Percentiles rank a stretch among this genome's conserved stretches.
Conservation (phyloP, 2,888 invertebrate species). For the Andrena fulva region DNA sequence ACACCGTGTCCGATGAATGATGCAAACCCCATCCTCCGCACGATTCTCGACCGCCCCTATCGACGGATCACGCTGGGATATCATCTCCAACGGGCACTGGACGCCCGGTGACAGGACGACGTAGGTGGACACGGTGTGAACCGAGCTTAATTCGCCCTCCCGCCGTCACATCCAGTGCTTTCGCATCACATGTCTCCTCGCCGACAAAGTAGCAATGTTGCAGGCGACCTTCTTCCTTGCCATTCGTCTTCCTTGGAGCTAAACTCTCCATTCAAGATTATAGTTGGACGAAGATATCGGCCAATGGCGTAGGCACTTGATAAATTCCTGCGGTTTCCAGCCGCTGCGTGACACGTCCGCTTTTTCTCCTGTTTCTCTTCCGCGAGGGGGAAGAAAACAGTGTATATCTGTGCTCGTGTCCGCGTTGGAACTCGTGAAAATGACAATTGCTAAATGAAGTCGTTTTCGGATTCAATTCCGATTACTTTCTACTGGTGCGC, state of each 20-base stretch:
- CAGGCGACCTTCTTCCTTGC: constrained; percentile 39
- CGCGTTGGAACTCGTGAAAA: too few relatives aligned
- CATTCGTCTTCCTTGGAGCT: constrained; percentile 60
- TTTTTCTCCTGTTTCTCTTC: too few relatives aligned
- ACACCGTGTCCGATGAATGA: background rate
- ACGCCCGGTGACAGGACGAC: background rate
- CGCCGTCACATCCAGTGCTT: constrained; percentile 44
- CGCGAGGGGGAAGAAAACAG: too few relatives aligned
- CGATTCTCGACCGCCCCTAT: background rate
- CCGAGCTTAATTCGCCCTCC: constrained; percentile 41
- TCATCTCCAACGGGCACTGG: too few relatives aligned
- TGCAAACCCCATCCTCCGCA: background rate
- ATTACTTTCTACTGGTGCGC: too few relatives aligned
- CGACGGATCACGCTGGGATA: background rate
- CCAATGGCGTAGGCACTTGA: constrained; percentile 44
- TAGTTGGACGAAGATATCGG: constrained; percentile 43
- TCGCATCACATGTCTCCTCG: constrained; percentile 56
- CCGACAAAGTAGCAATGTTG: constrained; percentile 69
- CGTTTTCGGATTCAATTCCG: too few relatives aligned
- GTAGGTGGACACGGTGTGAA: constrained; percentile 5
- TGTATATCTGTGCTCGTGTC: too few relatives aligned
- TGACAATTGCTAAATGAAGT: too few relatives aligned
- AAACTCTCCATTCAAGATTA: constrained; percentile 50
- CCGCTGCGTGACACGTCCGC: too few relatives aligned
- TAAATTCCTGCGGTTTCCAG: background rate